Evolutionary conservation across 2,888 invertebrate species (phyloP).

Genomic region (Exephanes ischioxanthus): DNA sequence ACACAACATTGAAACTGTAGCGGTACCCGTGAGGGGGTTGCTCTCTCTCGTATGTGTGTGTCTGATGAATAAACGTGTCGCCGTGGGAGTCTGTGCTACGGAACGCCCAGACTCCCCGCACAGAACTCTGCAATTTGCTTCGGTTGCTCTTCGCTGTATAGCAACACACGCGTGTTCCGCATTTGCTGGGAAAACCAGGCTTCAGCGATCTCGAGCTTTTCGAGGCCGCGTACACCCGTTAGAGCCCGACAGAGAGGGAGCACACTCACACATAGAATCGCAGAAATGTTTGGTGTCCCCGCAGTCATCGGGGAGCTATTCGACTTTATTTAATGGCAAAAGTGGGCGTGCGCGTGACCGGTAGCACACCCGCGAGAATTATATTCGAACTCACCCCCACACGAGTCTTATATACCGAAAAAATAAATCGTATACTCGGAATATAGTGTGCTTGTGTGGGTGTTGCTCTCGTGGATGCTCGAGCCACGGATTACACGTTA

Average conservation of each 20-base stretch:
- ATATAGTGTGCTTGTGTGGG: not conserved
- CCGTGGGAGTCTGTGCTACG: constrained; percentile 72
- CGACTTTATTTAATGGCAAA: constrained; percentile 77
- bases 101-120: constrained; percentile 70
- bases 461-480: not conserved
- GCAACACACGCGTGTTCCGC: constrained; percentile 28
- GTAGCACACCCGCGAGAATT: constrained; percentile 68
- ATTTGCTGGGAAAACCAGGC: constrained; percentile 66
- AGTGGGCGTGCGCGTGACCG: constrained; percentile 76
- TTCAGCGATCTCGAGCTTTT: constrained; percentile 53
- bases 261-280: constrained; percentile 44
- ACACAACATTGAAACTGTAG: constrained; percentile 44
- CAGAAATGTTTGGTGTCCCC: constrained; percentile 70
- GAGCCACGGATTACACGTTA: constrained; percentile 19
- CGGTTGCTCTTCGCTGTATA: constrained; percentile 48
- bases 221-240: constrained; percentile 48
- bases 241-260: constrained; percentile 42
- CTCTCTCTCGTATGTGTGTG: constrained; percentile 37
- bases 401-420: constrained; percentile 24
- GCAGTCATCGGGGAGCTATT: constrained; percentile 79
- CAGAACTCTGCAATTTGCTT: constrained; percentile 76
- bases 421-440: constrained; percentile 52
- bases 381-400: constrained; percentile 55
- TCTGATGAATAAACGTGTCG: constrained; percentile 73
- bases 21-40: constrained; percentile 28